These are phyloP conservation scores for Papilio polytes DNA, from an alignment of 1,140 invertebrate species.

Conservation along the genomic window DNA sequence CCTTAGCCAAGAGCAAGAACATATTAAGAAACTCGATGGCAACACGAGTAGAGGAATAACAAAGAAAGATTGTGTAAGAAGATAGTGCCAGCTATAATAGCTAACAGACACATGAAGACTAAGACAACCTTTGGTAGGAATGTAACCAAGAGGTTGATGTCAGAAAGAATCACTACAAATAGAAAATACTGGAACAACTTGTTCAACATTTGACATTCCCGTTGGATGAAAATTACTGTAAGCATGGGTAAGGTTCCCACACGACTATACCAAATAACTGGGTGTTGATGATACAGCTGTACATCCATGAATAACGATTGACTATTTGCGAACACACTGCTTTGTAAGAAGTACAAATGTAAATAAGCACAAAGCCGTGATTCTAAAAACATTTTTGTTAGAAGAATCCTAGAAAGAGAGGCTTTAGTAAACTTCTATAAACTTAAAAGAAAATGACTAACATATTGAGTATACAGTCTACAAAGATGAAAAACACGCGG, in stretches of 20 bases:
- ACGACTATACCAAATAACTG: constrained; percentile 77
- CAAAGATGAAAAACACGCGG: too few relatives aligned
- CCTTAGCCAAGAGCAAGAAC: too few relatives aligned
- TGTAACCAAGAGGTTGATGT: background rate
- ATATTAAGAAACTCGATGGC: too few relatives aligned
- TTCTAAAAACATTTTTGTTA: background rate
- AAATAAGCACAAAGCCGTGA: background rate
- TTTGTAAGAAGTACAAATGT: background rate
- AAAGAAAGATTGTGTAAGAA: too few relatives aligned
- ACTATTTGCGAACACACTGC: constrained; percentile 49
- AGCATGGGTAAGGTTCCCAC: constrained; percentile 70
- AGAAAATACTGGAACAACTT: constrained; percentile 41
- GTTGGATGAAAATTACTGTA: constrained; percentile 65
- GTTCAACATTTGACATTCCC: constrained; percentile 76
- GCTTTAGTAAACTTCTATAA: background rate
- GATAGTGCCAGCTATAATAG: too few relatives aligned
- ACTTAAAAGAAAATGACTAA: too few relatives aligned
- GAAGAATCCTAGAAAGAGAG: background rate
- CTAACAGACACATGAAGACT: too few relatives aligned
- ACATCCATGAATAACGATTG: constrained; percentile 61
- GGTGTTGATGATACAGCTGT: constrained; percentile 74
- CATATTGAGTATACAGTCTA: too few relatives aligned
- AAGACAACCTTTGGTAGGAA: too few relatives aligned
- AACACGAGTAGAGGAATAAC: too few relatives aligned
- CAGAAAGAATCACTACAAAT: background rate